Base-by-base conservation (phyloP, 2,113 vertebrate genomes). In the Alosa alosa region DNA sequence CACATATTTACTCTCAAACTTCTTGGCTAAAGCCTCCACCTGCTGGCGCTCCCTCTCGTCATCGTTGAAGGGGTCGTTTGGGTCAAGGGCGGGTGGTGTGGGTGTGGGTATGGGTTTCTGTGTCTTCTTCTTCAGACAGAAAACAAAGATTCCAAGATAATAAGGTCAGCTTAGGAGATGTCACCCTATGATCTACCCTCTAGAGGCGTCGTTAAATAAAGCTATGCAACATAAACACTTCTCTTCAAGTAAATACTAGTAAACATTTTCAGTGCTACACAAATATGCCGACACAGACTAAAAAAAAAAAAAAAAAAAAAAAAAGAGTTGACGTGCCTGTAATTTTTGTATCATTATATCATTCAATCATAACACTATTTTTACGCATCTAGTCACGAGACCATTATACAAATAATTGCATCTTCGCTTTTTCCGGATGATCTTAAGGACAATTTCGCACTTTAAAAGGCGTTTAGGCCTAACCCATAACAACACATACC, bases 1-100 rank as follows among this genome's bases (percentile, higher is more conserved):
- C 91, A 99, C 98, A 8, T 99, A 99, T 99, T 99, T 99, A 93
- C 96, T 96, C 93, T 99, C 98, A 88, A 98, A 98, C 94, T 97
- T 99, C 94, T 97, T 98, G 46, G 98, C 97, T 93, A 99, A 88
- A 84, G 96, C 95, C 94, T 99, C 97, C 6, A 98, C 95, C 92
- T 97, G 95, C 84, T 95, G 95, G 82, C 95, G 94, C 89, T 99
- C 96, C 85, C 88, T 92, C 88, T 96, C 95, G 0, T 98, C 97
- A 64, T 97, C 94, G 4, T 94, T 95, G 91, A 98, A 97, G 0
- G 95, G 97, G 90, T 97, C 94, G 52, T 93, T 94, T 0, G 90
- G 92, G 84, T 95, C 92, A 88, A 86, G 13, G 0, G 91, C 86
- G 41, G 72, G 72, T 78, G 22, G 72, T n/a, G 86, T 84, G 18